These are phyloP conservation scores for Trachelus troglodyta DNA, from an alignment of 2,888 invertebrate species.

Conservation along the genomic window DNA sequence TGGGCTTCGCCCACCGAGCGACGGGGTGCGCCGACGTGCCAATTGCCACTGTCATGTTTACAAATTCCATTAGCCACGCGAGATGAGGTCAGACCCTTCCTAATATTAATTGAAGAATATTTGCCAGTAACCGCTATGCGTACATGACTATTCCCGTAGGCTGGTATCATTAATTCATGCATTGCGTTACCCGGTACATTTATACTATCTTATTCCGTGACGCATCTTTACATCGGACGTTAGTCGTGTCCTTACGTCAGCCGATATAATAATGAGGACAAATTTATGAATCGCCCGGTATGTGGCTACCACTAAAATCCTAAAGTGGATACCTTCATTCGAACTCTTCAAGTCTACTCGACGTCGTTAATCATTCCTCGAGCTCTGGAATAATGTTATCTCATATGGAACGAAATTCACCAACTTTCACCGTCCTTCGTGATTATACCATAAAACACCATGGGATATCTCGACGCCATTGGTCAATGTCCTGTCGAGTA, in stretches of 20 bases:
- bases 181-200: neutral
- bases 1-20: neutral
- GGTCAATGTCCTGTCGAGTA: neutral
- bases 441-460: neutral
- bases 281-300: neutral
- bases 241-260: neutral
- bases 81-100: constrained; percentile 45
- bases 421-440: neutral
- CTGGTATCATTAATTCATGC: neutral
- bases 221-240: neutral
- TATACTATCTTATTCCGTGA: neutral
- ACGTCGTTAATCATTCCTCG: too few species aligned
- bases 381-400: neutral
- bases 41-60: constrained; percentile 35
- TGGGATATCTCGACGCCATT: neutral
- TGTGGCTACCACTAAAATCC: neutral
- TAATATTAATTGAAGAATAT: constrained; percentile 27
- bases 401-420: neutral
- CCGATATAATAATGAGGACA: neutral
- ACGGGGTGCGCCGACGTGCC: neutral
- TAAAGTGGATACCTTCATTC: neutral
- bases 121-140: constrained; percentile 12
- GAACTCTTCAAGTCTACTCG: neutral
- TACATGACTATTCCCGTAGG: neutral
- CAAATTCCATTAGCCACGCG: constrained; percentile 58